phyloP scores from a whole-genome alignment of 2,888 invertebrate genomes.

The Tipula unca region DNA sequence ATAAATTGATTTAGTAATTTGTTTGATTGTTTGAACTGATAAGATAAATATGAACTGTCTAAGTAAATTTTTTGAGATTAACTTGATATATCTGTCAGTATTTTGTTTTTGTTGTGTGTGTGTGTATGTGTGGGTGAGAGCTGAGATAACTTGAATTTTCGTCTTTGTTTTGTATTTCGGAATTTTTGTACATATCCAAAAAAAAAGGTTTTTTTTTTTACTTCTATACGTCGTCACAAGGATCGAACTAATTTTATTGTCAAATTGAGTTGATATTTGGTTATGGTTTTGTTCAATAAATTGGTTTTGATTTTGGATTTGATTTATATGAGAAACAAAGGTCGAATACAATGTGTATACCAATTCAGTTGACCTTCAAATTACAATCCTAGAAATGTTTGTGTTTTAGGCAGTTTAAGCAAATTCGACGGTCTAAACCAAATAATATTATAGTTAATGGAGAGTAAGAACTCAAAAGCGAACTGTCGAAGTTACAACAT shows the following conservation, averaged over 20 bases:
- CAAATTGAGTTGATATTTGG: not conserved
- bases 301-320: not conserved
- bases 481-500: too few relatives aligned
- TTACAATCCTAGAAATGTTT: too few relatives aligned
- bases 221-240: not conserved
- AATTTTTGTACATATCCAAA: not conserved
- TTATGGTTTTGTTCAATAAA: not conserved
- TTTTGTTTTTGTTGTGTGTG: not conserved
- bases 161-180: not conserved
- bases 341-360: too few relatives aligned
- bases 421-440: too few relatives aligned
- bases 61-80: not conserved
- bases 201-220: not conserved
- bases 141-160: not conserved
- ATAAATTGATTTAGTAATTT: conserved; percentile 14
- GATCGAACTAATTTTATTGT: not conserved
- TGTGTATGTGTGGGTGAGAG: not conserved
- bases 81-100: not conserved
- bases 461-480: too few relatives aligned
- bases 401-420: too few relatives aligned
- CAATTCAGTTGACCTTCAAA: too few relatives aligned
- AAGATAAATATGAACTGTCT: conserved; percentile 8
- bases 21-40: conserved; percentile 4
- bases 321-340: too few relatives aligned
- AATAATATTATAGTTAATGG: too few relatives aligned